A percentile compares a stretch with the other conserved stretches of the same genome.
These are phyloP conservation scores for Folsomia candida DNA, from an alignment of 2,888 invertebrate genomes.

Conservation along the genomic window DNA sequence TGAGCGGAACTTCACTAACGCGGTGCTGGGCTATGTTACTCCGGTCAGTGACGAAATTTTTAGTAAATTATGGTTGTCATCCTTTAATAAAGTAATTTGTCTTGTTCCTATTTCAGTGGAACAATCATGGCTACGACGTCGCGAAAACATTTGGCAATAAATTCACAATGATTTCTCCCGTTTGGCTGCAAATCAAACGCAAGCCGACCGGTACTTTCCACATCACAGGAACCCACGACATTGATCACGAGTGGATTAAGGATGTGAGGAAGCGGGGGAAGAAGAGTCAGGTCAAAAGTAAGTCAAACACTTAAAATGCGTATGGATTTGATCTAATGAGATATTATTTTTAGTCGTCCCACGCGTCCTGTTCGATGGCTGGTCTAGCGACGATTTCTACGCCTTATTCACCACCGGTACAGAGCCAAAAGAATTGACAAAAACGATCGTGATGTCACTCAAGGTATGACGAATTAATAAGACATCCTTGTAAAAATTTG, in stretches of 20 bases:
- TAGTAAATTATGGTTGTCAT: too few relatives aligned
- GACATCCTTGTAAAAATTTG: too few relatives aligned
- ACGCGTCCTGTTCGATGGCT: slow-evolving; percentile 83
- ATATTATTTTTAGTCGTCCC: slow-evolving; percentile 66
- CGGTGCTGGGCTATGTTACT: slow-evolving; percentile 86
- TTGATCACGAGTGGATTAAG: slow-evolving; percentile 79
- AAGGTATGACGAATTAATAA: slow-evolving; percentile 53
- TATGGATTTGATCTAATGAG: background rate
- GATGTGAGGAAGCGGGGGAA: slow-evolving; percentile 65
- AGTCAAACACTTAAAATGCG: slow-evolving; percentile 1
- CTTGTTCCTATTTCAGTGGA: slow-evolving; percentile 71
- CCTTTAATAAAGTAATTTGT: slow-evolving; percentile 7
- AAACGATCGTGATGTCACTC: slow-evolving; percentile 65
- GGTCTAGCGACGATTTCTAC: slow-evolving; percentile 72
- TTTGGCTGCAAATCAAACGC: slow-evolving; percentile 84
- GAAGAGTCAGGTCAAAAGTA: slow-evolving; percentile 62
- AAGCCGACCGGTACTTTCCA: slow-evolving; percentile 65
- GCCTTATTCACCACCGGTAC: slow-evolving; percentile 67
- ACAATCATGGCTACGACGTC: slow-evolving; percentile 86
- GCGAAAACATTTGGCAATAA: slow-evolving; percentile 86
- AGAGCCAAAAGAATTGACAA: slow-evolving; percentile 67
- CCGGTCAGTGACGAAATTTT: slow-evolving; percentile 62
- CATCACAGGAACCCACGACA: slow-evolving; percentile 73
- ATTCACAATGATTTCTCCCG: slow-evolving; percentile 87
- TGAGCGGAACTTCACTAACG: slow-evolving; percentile 66